Conservation (phyloP, 2,888 invertebrate genomes). For the Lycia hirtaria region DNA sequence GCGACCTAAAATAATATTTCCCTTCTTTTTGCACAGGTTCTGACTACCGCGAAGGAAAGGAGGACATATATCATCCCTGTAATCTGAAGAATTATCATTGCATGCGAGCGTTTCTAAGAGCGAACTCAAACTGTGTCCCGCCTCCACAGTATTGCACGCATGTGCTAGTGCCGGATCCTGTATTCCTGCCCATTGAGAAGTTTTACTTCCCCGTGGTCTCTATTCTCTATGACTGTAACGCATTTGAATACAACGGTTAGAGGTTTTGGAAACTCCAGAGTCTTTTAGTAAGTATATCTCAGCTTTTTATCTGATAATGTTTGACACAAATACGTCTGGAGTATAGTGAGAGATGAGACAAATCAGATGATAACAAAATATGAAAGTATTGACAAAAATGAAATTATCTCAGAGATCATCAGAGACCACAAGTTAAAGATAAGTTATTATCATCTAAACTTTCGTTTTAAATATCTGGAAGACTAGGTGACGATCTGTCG, state of each 20-base stretch:
- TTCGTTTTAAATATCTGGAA: too few relatives aligned
- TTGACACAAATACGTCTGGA: too few relatives aligned
- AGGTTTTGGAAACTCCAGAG: background rate
- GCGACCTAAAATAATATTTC: background rate
- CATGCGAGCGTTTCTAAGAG: constrained; percentile 1
- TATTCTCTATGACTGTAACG: background rate
- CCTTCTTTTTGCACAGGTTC: background rate
- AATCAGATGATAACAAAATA: too few relatives aligned
- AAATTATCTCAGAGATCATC: too few relatives aligned
- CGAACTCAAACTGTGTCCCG: background rate
- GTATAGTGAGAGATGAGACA: too few relatives aligned
- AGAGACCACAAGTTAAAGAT: too few relatives aligned
- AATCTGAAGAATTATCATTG: background rate
- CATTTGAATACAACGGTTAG: background rate
- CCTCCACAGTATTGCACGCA: too few relatives aligned
- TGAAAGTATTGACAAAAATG: too few relatives aligned
- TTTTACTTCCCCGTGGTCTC: background rate
- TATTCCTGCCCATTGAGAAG: background rate
- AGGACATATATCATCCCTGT: constrained; percentile 6
- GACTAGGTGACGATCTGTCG: too few relatives aligned
- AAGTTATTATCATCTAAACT: too few relatives aligned
- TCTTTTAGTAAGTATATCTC: constrained; percentile 3
- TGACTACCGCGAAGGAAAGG: background rate
- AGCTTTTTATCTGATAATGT: background rate
- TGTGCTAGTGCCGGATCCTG: background rate